A percentile compares a stretch with the other conserved stretches of the same genome.
These are phyloP conservation scores for Tethya wilhelma DNA, from an alignment of 37 sponge, comb jelly and placozoan genomes.

Conservation along the genomic window DNA sequence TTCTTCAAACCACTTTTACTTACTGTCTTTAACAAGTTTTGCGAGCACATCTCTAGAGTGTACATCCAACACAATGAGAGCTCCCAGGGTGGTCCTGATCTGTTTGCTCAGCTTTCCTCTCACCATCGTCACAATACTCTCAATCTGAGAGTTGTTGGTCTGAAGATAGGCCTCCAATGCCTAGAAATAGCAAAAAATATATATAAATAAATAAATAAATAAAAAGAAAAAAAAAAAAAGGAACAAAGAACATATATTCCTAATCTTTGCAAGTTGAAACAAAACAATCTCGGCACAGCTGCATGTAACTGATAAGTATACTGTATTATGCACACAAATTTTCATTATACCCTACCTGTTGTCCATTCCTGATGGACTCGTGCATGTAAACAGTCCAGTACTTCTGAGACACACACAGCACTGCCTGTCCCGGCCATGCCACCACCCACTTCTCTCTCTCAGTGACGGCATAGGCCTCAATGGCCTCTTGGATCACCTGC, in stretches of 20 bases:
- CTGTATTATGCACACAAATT: neutral
- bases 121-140: conserved; percentile 93
- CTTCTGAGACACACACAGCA: conserved; percentile 95
- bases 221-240: neutral
- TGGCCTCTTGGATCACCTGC: conserved; percentile 77
- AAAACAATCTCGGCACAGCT: no score
- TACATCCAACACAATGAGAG: conserved; percentile 97
- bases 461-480: conserved; percentile 68
- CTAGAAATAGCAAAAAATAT: conserved; percentile 10
- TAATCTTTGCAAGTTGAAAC: no score
- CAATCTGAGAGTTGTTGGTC: conserved; percentile 89
- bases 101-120: conserved; percentile 97
- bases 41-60: conserved; percentile 97
- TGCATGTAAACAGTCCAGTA: conserved; percentile 93
- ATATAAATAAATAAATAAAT: neutral
- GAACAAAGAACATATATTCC: no score
- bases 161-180: conserved; percentile 87
- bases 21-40: conserved; percentile 85
- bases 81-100: conserved; percentile 96
- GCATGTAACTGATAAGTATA: neutral
- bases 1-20: no score
- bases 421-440: conserved; percentile 95
- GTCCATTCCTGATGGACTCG: conserved; percentile 87
- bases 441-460: conserved; percentile 92
- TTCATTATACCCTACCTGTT: conserved; percentile 34